A percentile compares a stretch with the other conserved stretches of the same genome.
These are phyloP conservation scores for Ormyrus thymus DNA, from an alignment of 2,888 invertebrate species.

Conservation along the genomic window DNA sequence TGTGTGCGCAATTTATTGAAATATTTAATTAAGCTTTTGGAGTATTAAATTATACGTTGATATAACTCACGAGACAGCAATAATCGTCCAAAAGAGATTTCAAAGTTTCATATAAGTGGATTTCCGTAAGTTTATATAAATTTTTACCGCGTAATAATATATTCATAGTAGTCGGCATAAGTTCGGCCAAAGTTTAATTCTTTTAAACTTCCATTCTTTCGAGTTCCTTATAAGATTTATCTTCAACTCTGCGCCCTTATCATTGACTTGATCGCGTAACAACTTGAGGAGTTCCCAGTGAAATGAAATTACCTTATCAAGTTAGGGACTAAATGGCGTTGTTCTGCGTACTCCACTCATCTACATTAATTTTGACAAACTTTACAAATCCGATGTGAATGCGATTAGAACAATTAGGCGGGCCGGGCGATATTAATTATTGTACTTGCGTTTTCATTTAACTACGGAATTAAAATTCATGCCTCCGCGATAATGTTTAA, in stretches of 20 bases:
- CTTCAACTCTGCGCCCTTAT: constrained; percentile 20
- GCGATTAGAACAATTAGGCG: constrained; percentile 34
- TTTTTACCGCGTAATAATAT: neutral
- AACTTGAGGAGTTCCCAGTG: constrained; percentile 31
- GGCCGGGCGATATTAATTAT: constrained; percentile 52
- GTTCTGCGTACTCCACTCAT: constrained; percentile 41
- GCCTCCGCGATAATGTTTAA: no score
- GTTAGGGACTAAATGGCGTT: constrained; percentile 34
- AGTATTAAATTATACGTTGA: neutral
- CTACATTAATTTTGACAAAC: constrained; percentile 43
- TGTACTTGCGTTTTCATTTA: constrained; percentile 41
- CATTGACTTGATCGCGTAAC: constrained; percentile 41
- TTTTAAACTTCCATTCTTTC: constrained; percentile 13
- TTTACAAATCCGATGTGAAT: constrained; percentile 33
- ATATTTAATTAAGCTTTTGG: neutral
- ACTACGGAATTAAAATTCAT: no score
- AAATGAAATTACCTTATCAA: constrained; percentile 45
- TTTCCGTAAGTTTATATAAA: neutral
- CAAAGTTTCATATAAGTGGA: neutral
- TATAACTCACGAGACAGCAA: neutral
- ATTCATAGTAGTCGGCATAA: constrained; percentile 3
- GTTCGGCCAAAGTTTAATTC: neutral
- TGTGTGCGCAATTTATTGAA: no score
- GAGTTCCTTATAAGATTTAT: constrained; percentile 32
- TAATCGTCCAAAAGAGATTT: neutral